These are phyloP conservation scores for Hipposideros larvatus DNA, from an alignment of 2,797 vertebrate species.

Conservation along the genomic window DNA sequence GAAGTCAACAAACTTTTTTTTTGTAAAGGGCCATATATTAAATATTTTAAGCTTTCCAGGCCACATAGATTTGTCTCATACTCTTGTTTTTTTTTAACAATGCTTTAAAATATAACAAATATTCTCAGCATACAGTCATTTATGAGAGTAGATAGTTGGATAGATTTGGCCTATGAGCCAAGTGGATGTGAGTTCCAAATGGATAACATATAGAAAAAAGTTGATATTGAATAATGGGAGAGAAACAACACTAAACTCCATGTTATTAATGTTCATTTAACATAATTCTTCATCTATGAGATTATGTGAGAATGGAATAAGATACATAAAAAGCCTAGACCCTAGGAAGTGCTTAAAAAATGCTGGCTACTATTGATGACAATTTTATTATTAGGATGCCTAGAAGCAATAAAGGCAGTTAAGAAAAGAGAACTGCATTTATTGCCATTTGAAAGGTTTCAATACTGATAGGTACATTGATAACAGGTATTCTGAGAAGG, in stretches of 20 bases:
- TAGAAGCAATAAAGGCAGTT: background rate
- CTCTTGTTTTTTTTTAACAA: background rate
- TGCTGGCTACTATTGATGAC: background rate
- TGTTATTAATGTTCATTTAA: background rate
- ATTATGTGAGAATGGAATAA: background rate
- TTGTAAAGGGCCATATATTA: background rate
- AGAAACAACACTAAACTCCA: background rate
- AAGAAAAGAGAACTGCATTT: constrained; percentile 32
- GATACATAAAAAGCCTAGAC: background rate
- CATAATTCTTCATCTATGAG: background rate
- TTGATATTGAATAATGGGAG: background rate
- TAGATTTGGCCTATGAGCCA: background rate
- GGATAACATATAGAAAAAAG: background rate
- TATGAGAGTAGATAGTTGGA: background rate
- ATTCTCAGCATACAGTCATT: background rate
- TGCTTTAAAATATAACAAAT: background rate
- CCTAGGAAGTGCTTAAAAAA: background rate
- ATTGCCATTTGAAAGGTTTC: background rate
- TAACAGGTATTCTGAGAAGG: background rate
- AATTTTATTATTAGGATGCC: background rate
- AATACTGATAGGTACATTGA: background rate
- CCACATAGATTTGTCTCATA: background rate
- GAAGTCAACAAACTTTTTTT: background rate
- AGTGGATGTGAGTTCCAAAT: background rate
- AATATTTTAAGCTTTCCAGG: constrained; percentile 11